phyloP scores from a whole-genome alignment of 2,797 vertebrate species.

The Halcyon smyrnensis region DNA sequence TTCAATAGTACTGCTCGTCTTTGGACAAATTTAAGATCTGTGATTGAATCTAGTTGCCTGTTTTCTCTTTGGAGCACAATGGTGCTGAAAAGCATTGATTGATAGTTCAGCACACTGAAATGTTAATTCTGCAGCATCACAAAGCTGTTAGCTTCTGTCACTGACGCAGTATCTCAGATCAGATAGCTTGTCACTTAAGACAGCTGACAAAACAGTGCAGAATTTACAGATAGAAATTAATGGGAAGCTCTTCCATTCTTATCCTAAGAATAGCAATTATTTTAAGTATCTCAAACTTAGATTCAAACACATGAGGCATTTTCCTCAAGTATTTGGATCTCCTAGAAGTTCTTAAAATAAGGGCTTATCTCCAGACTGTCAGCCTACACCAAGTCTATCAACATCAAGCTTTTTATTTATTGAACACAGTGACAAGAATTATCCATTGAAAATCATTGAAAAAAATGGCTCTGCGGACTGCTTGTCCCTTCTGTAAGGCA shows the following conservation, averaged over 20 bases:
- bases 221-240: not conserved
- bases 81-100: not conserved
- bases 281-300: not conserved
- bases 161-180: not conserved
- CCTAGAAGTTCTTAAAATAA: not conserved
- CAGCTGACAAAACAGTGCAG: not conserved
- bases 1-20: not conserved
- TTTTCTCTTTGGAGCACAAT: not conserved
- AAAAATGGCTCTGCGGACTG: not conserved
- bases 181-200: not conserved
- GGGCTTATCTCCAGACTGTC: not conserved
- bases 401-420: not conserved
- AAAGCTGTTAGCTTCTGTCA: not conserved
- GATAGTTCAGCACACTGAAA: not conserved
- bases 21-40: not conserved
- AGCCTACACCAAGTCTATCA: not conserved
- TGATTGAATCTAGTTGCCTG: not conserved
- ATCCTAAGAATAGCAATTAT: not conserved
- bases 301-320: not conserved
- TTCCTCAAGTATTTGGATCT: not conserved
- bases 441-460: not conserved
- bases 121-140: not conserved
- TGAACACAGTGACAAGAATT: not conserved
- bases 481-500: not conserved
- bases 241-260: not conserved